These are phyloP conservation scores for Trematocara zebra DNA, from an alignment of 2,113 vertebrate species.

Conservation along the genomic window DNA sequence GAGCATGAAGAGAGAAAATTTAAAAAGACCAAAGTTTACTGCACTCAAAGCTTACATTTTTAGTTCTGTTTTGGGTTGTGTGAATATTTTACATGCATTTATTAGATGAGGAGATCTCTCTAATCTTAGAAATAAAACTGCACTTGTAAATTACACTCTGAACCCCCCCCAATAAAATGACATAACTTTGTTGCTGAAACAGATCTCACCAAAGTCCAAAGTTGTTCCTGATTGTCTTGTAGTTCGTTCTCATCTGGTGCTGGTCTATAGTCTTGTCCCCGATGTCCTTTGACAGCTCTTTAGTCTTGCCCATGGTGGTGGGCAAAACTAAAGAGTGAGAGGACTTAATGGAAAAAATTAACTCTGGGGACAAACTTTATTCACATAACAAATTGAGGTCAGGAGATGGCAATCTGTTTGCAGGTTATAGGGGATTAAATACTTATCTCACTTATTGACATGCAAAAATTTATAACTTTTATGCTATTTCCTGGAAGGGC, in stretches of 20 bases:
- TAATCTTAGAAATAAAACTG: neutral
- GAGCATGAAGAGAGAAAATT: neutral
- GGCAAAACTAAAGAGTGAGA: neutral
- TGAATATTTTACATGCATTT: neutral
- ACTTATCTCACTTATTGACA: neutral
- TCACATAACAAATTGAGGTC: neutral
- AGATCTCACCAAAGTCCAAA: neutral
- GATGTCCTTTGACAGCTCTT: neutral
- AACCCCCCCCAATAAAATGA: neutral
- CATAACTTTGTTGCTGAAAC: no score
- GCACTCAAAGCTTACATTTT: neutral
- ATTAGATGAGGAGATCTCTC: neutral
- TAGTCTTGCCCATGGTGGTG: neutral
- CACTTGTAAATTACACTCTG: neutral
- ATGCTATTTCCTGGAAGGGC: neutral
- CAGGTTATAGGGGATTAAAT: neutral
- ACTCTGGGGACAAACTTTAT: neutral
- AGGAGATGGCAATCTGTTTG: neutral
- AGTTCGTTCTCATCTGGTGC: neutral
- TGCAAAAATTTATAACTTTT: neutral
- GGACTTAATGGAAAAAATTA: neutral
- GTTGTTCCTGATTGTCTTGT: neutral
- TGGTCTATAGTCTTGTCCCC: neutral
- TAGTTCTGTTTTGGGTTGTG: neutral
- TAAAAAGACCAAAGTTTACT: neutral